phyloP scores from a whole-genome alignment of 2,797 vertebrate genomes.

The Eutrigla gurnardus region DNA sequence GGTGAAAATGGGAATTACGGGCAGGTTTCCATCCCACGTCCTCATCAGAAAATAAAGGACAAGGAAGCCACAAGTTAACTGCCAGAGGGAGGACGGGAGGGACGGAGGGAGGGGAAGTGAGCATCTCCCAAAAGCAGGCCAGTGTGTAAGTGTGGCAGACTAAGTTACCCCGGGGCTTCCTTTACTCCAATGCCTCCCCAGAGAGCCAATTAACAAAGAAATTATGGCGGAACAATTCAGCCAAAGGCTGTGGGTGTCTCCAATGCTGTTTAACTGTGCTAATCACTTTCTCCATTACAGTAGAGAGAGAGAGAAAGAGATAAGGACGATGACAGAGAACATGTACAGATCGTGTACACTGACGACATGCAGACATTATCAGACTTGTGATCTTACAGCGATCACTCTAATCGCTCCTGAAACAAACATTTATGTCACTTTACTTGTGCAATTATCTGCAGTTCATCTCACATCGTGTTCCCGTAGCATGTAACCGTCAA shows the following conservation, averaged over 20 bases:
- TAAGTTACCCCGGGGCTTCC: constrained; percentile 69
- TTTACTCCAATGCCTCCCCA: constrained; percentile 73
- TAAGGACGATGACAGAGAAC: constrained; percentile 2
- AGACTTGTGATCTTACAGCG: constrained; percentile 16
- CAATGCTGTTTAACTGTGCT: constrained; percentile 76
- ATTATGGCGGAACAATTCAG: constrained; percentile 82
- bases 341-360: constrained; percentile 10
- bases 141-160: constrained; percentile 80
- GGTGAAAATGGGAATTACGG: constrained; percentile 32
- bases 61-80: constrained; percentile 55
- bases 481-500: too few relatives aligned
- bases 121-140: constrained; percentile 72
- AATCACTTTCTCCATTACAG: constrained; percentile 81
- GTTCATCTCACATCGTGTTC: neutral
- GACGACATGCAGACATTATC: constrained; percentile 9
- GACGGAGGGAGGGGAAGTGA: constrained; percentile 21
- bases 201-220: constrained; percentile 89
- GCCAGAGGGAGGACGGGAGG: constrained; percentile 7
- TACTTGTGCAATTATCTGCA: neutral
- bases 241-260: constrained; percentile 76
- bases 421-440: neutral
- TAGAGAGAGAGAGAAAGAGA: constrained; percentile 30
- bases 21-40: constrained; percentile 17
- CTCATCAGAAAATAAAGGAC: constrained; percentile 8
- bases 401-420: neutral